Percentiles rank a stretch among this genome's conserved stretches.
Conservation (phyloP, 2,888 invertebrate genomes). For the Ephialtes manifestator region DNA sequence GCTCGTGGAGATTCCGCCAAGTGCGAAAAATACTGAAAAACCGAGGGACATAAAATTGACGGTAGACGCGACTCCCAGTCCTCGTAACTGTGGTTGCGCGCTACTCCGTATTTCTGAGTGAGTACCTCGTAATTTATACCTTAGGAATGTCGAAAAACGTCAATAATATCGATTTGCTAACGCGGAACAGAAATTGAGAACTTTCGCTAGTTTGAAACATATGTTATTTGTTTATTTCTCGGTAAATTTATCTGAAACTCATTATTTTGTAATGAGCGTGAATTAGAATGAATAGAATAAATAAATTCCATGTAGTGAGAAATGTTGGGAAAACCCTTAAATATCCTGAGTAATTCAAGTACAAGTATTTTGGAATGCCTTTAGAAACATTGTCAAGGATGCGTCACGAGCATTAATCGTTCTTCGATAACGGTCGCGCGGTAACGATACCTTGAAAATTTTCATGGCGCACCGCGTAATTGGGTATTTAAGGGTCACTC, state of each 20-base stretch:
- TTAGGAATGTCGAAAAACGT: slow-evolving; percentile 1
- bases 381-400: slow-evolving; percentile 12
- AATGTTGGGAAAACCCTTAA: slow-evolving; percentile 60
- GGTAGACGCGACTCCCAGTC: slow-evolving; percentile 87
- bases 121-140: slow-evolving; percentile 79
- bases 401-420: slow-evolving; percentile 40
- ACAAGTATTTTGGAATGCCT: background rate
- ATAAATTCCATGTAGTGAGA: slow-evolving; percentile 1
- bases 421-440: slow-evolving; percentile 25
- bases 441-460: background rate
- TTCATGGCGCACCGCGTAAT: slow-evolving; percentile 30
- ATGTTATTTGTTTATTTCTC: background rate
- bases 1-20: slow-evolving; percentile 92
- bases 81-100: slow-evolving; percentile 87
- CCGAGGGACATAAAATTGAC: slow-evolving; percentile 89
- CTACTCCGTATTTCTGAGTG: slow-evolving; percentile 91
- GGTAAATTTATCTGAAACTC: background rate
- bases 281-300: slow-evolving; percentile 28
- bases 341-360: slow-evolving; percentile 42
- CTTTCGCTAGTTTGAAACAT: background rate
- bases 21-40: slow-evolving; percentile 86
- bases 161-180: background rate
- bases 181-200: background rate
- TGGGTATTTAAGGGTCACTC: slow-evolving; percentile 74
- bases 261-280: background rate